These are phyloP conservation scores for Adrianichthys oophorus DNA, from an alignment of 2,797 vertebrate genomes.

Conservation along the genomic window DNA sequence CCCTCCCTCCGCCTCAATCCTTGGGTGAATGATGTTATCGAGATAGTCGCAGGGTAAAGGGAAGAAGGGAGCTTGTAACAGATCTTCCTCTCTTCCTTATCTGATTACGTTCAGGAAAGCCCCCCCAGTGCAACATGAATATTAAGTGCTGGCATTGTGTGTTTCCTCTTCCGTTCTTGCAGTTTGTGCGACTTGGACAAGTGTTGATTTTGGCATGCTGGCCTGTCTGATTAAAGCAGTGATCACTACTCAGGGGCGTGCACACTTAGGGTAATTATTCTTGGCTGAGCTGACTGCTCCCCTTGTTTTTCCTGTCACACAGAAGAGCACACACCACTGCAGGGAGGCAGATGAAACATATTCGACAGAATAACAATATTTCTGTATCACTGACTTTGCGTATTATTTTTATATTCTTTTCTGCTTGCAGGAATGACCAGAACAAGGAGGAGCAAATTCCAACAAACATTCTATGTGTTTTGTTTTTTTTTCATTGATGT, in stretches of 20 bases:
- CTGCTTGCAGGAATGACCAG: slow-evolving; percentile 2
- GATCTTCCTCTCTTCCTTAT: slow-evolving; percentile 48
- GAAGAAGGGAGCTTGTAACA: slow-evolving; percentile 47
- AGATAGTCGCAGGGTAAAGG: slow-evolving; percentile 30
- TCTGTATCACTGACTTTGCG: background rate
- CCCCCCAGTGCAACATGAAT: slow-evolving; percentile 45
- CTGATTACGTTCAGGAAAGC: slow-evolving; percentile 41
- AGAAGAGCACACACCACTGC: slow-evolving; percentile 22
- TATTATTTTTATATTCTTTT: slow-evolving; percentile 6
- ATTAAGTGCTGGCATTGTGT: slow-evolving; percentile 46
- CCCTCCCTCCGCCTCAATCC: slow-evolving; percentile 32
- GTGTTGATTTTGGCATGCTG: slow-evolving; percentile 53
- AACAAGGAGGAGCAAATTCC: slow-evolving; percentile 1
- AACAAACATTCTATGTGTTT: background rate
- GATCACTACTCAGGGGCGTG: slow-evolving; percentile 44
- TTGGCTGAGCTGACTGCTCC: slow-evolving; percentile 40
- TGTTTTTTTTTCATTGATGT: background rate
- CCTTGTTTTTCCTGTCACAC: slow-evolving; percentile 28
- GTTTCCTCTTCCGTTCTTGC: slow-evolving; percentile 27
- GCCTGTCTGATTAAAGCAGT: slow-evolving; percentile 55
- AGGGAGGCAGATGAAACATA: slow-evolving; percentile 24
- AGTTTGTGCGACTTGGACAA: slow-evolving; percentile 28
- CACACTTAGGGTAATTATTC: slow-evolving; percentile 64
- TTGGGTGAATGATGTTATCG: slow-evolving; percentile 63
- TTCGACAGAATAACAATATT: slow-evolving; percentile 5